phyloP scores from a whole-genome alignment of 2,888 invertebrate genomes.

The Meganola albula region DNA sequence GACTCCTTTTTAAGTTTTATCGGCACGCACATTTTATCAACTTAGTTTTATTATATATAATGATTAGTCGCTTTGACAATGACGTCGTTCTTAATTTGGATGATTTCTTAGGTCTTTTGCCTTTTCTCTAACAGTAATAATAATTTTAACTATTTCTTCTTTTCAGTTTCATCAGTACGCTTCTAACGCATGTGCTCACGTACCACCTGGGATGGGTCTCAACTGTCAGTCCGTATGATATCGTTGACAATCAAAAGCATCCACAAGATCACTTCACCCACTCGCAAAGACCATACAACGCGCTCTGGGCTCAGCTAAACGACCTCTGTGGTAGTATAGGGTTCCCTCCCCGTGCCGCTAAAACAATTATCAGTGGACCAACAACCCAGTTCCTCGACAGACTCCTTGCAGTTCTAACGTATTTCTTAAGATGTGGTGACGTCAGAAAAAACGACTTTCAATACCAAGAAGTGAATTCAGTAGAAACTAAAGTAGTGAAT shows the following conservation, averaged over 20 bases:
- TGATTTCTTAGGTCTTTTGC: no score
- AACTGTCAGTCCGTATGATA: conserved; percentile 80
- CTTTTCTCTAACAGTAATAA: no score
- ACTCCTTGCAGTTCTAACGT: conserved; percentile 87
- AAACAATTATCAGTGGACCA: conserved; percentile 87
- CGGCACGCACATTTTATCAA: no score
- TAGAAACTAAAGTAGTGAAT: conserved; percentile 52
- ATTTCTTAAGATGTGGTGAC: conserved; percentile 90
- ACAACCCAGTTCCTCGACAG: conserved; percentile 82
- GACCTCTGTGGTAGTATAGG: conserved; percentile 93
- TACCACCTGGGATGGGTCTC: conserved; percentile 95
- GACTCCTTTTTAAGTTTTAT: no score
- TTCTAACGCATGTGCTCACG: conserved; percentile 91
- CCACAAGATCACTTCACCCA: conserved; percentile 14
- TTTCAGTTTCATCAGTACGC: conserved; percentile 92
- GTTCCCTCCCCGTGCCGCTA: conserved; percentile 84
- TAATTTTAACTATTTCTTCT: no score
- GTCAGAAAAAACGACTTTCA: conserved; percentile 74
- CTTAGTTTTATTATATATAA: no score
- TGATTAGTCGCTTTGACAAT: no score
- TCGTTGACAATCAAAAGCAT: conserved; percentile 55
- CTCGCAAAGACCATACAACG: conserved; percentile 83
- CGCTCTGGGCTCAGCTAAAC: conserved; percentile 92
- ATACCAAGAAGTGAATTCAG: conserved; percentile 40
- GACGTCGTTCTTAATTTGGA: no score